Percentiles rank a stretch among this genome's conserved stretches.
These are phyloP conservation scores for Vidua macroura DNA, from an alignment of 2,113 vertebrate genomes.

Conservation along the genomic window DNA sequence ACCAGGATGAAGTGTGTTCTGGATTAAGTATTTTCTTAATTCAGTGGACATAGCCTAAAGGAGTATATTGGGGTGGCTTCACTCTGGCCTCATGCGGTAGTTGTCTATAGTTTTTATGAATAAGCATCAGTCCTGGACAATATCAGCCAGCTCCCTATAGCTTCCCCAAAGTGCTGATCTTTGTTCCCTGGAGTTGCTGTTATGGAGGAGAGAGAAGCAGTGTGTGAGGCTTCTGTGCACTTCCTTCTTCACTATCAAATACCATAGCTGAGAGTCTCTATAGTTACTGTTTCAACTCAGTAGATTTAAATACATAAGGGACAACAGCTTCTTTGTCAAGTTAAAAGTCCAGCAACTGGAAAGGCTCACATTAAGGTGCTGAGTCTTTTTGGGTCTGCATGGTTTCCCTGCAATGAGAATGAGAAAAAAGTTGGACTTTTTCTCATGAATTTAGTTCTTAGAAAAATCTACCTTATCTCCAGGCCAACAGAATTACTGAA, in stretches of 20 bases:
- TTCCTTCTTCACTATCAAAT: background rate
- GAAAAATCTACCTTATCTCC: background rate
- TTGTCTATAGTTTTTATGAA: rapidly evolving
- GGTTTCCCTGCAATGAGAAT: rapidly evolving
- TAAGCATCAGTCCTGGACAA: background rate
- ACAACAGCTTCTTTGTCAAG: background rate
- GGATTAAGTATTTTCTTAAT: background rate
- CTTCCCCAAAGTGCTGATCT: background rate
- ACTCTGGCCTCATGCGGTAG: too few species aligned
- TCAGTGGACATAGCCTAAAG: background rate
- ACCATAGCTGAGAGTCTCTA: background rate
- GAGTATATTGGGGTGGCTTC: background rate
- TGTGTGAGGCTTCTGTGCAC: background rate
- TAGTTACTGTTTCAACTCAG: background rate
- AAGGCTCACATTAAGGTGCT: background rate
- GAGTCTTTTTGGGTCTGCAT: background rate
- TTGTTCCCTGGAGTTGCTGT: background rate
- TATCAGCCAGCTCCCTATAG: background rate
- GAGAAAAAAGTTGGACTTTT: background rate
- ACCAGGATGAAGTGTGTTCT: background rate
- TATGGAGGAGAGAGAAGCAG: background rate
- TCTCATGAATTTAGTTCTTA: background rate
- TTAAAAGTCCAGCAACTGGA: background rate
- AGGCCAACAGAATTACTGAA: background rate
- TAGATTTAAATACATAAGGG: background rate